A percentile compares a stretch with the other conserved stretches of the same genome.
phyloP scores from a whole-genome alignment of 2,113 vertebrate genomes.

The Typhlomys cinereus region DNA sequence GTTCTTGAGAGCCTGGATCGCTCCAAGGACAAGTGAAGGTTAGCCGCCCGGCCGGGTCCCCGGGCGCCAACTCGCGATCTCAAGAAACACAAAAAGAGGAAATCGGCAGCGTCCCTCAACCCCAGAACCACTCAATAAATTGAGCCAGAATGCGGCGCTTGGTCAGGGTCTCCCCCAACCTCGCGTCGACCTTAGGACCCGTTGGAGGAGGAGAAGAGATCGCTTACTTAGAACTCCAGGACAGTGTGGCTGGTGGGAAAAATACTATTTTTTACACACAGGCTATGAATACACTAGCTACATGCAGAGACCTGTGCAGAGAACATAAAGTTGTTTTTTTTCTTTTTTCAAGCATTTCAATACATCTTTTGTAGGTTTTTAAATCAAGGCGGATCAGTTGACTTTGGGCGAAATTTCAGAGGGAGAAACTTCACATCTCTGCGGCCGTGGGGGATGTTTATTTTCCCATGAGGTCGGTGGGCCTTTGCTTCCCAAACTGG shows the following conservation, averaged over 20 bases:
- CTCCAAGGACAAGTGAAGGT: slow-evolving; percentile 87
- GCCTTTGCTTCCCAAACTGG: neutral
- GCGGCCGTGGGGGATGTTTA: slow-evolving; percentile 62
- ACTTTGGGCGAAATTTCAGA: slow-evolving; percentile 75
- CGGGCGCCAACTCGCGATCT: slow-evolving; percentile 72
- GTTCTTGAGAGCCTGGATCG: slow-evolving; percentile 95
- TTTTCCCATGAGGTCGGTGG: slow-evolving; percentile 19
- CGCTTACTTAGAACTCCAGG: slow-evolving; percentile 50
- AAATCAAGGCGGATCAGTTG: slow-evolving; percentile 82
- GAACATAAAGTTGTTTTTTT: slow-evolving; percentile 83
- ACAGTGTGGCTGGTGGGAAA: slow-evolving; percentile 48
- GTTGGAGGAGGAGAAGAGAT: slow-evolving; percentile 1
- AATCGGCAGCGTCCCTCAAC: neutral
- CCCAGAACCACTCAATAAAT: slow-evolving; percentile 69
- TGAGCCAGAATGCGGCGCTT: slow-evolving; percentile 74
- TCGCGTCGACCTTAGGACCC: slow-evolving; percentile 56
- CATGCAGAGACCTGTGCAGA: slow-evolving; percentile 82
- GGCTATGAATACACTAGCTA: slow-evolving; percentile 68
- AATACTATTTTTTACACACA: slow-evolving; percentile 64
- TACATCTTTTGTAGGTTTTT: slow-evolving; percentile 87
- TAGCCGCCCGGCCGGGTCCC: slow-evolving; percentile 48
- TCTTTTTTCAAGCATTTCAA: slow-evolving; percentile 79
- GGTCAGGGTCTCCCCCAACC: slow-evolving; percentile 74
- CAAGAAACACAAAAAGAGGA: neutral
- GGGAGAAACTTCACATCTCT: slow-evolving; percentile 59